Base-by-base conservation (phyloP, 1,140 invertebrate species). In the Lysiphlebus fabarum region DNA sequence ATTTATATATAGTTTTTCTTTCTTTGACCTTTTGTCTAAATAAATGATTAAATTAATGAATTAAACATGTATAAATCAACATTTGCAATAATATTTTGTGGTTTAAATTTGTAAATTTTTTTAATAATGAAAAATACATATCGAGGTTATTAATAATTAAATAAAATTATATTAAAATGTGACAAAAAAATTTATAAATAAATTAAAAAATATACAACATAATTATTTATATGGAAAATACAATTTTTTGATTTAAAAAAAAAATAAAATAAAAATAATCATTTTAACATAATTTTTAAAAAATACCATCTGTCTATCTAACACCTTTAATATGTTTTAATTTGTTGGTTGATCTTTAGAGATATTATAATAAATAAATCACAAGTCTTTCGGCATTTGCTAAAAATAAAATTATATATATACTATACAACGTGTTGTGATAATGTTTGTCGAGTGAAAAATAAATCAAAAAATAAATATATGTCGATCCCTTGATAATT, bases 231-330 rank as follows among this genome's bases (percentile, higher is more conserved):
- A 26, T 2, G 17, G 4, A 26, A 26, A 26, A 26, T 26, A 26
- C 17, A 26, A 26, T 26, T 26, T 26, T 4, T 0, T 26, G 17
- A 26, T 26, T 26, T n/a, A n/a, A 26, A 26, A 26, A 26, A 26
- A 26, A 26, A 26, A 26, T 26, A 26, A 26, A 26, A n/a, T n/a
- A n/a, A 26, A 26, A 26, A 26, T 26, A 26, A 2, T 26, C 1
- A 26, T 26, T 26, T 26, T 26, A 26, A 26, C n/a, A n/a, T n/a
- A 26, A 26, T 26, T 26, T 26, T 1, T 0, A 26, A 26, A 4
- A 26, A 26, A 26, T 37, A 43, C 55, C 55, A 61, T 61, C 55
- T 55, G 59, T 61, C 59, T 54, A 40, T 55, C 40, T 61, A 53
- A 38, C 59, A 47, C 59, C 59, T 61, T n/a, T 47, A 26, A 53